These are phyloP conservation scores for Pristis pectinata DNA, from an alignment of 2,797 vertebrate species.

Conservation along the genomic window DNA sequence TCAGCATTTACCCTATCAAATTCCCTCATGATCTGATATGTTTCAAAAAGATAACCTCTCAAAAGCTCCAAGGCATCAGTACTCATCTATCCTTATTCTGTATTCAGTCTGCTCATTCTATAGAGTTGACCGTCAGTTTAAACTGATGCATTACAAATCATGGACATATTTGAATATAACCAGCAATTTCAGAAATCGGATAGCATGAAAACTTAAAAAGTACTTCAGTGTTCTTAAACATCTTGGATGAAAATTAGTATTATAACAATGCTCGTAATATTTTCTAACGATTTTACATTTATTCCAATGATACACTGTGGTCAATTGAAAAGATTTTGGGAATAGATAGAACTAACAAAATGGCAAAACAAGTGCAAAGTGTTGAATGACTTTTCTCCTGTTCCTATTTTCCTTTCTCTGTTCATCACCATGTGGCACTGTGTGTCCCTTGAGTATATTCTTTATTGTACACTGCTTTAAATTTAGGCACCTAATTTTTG, in stretches of 20 bases:
- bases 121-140: background rate
- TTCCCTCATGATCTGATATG: too few species aligned
- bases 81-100: background rate
- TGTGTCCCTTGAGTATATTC: background rate
- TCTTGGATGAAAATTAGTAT: background rate
- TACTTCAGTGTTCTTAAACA: background rate
- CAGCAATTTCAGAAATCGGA: background rate
- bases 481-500: background rate
- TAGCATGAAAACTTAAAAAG: background rate
- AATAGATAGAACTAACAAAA: background rate
- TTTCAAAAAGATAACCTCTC: background rate
- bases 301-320: background rate
- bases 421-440: background rate
- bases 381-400: background rate
- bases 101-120: background rate
- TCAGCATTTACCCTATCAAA: too few species aligned
- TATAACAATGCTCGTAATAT: background rate
- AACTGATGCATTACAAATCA: background rate
- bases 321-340: background rate
- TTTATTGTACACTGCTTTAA: background rate
- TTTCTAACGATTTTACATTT: background rate
- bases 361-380: background rate
- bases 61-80: background rate
- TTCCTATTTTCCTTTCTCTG: background rate
- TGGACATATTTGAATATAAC: background rate